phyloP scores from a whole-genome alignment of 2,888 invertebrate genomes.

The Dusona sp. region DNA sequence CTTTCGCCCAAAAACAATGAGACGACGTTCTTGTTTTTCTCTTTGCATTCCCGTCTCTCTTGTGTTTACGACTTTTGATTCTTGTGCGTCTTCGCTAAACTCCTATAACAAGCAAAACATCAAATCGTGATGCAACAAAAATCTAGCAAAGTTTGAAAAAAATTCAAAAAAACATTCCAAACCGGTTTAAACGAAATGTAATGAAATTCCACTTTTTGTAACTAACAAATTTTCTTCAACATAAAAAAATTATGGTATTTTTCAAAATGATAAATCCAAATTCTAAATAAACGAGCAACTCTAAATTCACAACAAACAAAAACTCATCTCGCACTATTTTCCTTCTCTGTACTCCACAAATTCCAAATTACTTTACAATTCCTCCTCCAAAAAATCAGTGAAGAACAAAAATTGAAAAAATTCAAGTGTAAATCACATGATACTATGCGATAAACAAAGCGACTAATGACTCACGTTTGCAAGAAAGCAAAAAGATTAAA shows the following conservation, averaged over 20 bases:
- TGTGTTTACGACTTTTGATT: not conserved
- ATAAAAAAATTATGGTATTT: not conserved
- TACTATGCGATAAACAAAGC: slow-evolving; percentile 10
- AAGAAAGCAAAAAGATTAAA: slow-evolving; percentile 1
- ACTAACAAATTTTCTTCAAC: not conserved
- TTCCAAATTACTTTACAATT: not conserved
- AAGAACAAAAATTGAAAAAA: not conserved
- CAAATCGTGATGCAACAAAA: not conserved
- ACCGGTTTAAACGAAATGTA: not conserved
- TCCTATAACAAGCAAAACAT: not conserved
- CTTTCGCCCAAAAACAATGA: slow-evolving; percentile 23
- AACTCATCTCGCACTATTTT: not conserved
- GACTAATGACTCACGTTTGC: slow-evolving; percentile 13
- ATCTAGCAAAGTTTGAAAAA: not conserved
- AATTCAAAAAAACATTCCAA: not conserved
- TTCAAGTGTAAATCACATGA: not conserved
- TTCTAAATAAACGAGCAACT: not conserved
- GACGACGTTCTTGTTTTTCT: slow-evolving; percentile 14
- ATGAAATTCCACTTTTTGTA: not conserved
- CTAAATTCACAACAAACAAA: not conserved
- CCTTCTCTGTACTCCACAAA: not conserved
- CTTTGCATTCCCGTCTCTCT: slow-evolving; percentile 39
- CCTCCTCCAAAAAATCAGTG: not conserved
- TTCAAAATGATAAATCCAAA: not conserved
- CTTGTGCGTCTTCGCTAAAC: not conserved